phyloP scores from a whole-genome alignment of 2,888 invertebrate species.

The Caradrina kadenii region DNA sequence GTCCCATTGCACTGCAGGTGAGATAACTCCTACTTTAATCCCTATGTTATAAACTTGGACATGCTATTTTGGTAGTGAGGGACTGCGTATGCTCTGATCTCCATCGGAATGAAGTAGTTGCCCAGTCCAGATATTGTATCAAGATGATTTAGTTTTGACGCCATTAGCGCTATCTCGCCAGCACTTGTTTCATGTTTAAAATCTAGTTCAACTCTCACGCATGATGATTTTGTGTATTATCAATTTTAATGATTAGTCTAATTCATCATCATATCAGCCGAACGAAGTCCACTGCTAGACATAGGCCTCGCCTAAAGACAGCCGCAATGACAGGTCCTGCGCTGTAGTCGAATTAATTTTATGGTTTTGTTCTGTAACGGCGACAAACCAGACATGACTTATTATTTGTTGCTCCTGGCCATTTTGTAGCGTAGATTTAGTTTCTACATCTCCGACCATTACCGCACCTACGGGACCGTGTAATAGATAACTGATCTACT shows the following conservation, averaged over 20 bases:
- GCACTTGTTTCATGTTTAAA: too few species aligned
- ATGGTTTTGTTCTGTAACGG: conserved; percentile 3
- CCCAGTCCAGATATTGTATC: too few species aligned
- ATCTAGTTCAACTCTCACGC: too few species aligned
- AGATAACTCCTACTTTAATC: conserved; percentile 8
- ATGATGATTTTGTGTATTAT: too few species aligned
- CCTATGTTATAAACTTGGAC: neutral
- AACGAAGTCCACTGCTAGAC: too few species aligned
- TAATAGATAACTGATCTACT: conserved; percentile 28
- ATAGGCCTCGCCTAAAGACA: too few species aligned
- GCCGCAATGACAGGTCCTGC: too few species aligned
- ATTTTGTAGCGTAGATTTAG: conserved; percentile 33
- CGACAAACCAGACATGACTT: neutral
- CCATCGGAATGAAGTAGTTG: neutral
- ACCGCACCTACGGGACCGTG: conserved; percentile 38
- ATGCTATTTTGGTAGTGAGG: neutral
- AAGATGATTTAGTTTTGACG: too few species aligned
- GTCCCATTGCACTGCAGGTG: neutral
- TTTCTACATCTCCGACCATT: conserved; percentile 54
- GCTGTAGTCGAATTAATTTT: too few species aligned
- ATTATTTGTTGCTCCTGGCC: conserved; percentile 1
- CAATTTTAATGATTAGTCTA: too few species aligned
- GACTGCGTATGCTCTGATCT: neutral
- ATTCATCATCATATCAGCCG: too few species aligned
- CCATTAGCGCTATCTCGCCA: too few species aligned